A percentile compares a stretch with the other conserved stretches of the same genome.
Evolutionary conservation across 2,797 vertebrate genomes (phyloP).

Genomic region (Remorina albescens): DNA sequence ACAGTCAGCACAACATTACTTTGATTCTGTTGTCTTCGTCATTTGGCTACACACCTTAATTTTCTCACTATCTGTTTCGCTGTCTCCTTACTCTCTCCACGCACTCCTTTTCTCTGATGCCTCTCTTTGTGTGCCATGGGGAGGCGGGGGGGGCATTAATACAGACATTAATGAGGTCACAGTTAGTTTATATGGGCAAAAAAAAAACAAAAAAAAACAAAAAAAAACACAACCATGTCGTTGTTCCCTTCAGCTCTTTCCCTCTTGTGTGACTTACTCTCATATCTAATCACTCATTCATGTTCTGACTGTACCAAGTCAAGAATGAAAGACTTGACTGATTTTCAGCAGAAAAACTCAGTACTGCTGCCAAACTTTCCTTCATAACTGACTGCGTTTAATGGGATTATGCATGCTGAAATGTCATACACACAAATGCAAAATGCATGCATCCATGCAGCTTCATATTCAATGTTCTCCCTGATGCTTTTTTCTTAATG

Average conservation of each 20-base stretch:
- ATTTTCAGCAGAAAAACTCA: conserved; percentile 67
- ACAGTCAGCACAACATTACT: conserved; percentile 26
- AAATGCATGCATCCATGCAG: conserved; percentile 22
- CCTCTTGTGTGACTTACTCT: conserved; percentile 55
- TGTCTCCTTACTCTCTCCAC: background rate
- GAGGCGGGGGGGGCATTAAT: conserved; percentile 45
- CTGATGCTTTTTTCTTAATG: conserved; percentile 25
- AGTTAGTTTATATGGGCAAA: conserved; percentile 44
- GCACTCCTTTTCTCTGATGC: conserved; percentile 19
- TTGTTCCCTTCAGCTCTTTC: conserved; percentile 34
- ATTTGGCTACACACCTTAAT: conserved; percentile 27
- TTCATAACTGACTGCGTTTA: conserved; percentile 69
- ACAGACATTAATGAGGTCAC: conserved; percentile 63
- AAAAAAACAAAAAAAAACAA: too few species aligned
- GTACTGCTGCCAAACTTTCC: conserved; percentile 68
- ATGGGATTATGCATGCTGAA: conserved; percentile 70
- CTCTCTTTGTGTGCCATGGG: conserved; percentile 19
- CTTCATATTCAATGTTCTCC: conserved; percentile 17
- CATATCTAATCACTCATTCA: conserved; percentile 72
- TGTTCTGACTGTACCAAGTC: conserved; percentile 57
- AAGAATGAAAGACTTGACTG: conserved; percentile 71
- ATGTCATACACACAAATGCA: conserved; percentile 63
- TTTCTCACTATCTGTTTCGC: conserved; percentile 9
- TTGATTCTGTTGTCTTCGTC: conserved; percentile 38
- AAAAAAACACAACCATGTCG: conserved; percentile 39